Percentiles rank a stretch among this genome's conserved stretches.
phyloP scores from a whole-genome alignment of 2,888 invertebrate genomes.

The Lycophotia porphyrea region DNA sequence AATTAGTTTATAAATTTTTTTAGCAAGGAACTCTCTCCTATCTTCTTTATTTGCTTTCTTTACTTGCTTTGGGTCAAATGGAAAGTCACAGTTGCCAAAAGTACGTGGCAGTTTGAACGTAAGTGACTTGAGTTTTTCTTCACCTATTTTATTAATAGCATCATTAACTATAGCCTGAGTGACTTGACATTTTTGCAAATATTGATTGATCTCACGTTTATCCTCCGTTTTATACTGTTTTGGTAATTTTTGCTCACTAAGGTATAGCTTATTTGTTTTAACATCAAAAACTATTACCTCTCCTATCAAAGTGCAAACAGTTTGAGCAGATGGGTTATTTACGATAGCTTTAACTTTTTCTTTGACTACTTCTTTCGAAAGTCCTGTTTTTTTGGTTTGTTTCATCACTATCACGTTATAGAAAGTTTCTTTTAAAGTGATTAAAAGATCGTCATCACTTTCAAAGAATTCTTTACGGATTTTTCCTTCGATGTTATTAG shows the following conservation, averaged over 20 bases:
- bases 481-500: conserved; percentile 48
- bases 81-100: conserved; percentile 72
- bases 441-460: conserved; percentile 58
- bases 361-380: conserved; percentile 53
- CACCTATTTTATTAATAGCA: conserved; percentile 61
- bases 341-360: conserved; percentile 55
- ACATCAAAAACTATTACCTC: conserved; percentile 60
- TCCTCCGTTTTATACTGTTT: conserved; percentile 59
- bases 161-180: conserved; percentile 57
- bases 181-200: conserved; percentile 61
- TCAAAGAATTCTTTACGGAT: conserved; percentile 70
- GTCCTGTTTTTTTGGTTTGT: conserved; percentile 55
- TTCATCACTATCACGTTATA: conserved; percentile 62
- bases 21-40: conserved; percentile 52
- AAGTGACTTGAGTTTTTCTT: conserved; percentile 55
- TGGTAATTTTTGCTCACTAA: conserved; percentile 55
- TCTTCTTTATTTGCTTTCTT: conserved; percentile 36
- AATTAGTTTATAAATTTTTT: conserved; percentile 55
- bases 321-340: conserved; percentile 58
- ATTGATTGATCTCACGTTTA: conserved; percentile 52
- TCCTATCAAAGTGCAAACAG: conserved; percentile 68
- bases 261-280: conserved; percentile 51
- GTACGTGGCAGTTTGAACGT: conserved; percentile 65
- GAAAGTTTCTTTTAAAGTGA: conserved; percentile 63
- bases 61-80: conserved; percentile 46